A percentile compares a stretch with the other conserved stretches of the same genome.
These are phyloP conservation scores for Sigmodon hispidus DNA, from an alignment of 2,113 vertebrate species.

Conservation along the genomic window DNA sequence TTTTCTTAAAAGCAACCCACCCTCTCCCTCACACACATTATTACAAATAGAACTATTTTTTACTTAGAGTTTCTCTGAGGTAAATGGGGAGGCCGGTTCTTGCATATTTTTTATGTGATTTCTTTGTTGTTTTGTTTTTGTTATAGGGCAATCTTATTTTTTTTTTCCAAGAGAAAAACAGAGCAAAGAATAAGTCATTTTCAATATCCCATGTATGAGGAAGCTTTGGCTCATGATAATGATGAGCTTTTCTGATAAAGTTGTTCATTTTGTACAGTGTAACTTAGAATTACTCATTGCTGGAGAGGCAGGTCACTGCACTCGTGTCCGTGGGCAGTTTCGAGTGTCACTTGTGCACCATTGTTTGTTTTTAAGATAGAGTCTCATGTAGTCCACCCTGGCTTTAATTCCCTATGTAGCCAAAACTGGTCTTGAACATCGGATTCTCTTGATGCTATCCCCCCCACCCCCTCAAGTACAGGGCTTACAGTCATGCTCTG, in stretches of 20 bases:
- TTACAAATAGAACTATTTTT: neutral
- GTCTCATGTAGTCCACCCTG: neutral
- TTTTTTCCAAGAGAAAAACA: slow-evolving; percentile 62
- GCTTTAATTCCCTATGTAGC: neutral
- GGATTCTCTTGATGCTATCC: neutral
- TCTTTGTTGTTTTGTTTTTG: neutral
- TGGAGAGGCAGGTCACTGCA: slow-evolving; percentile 25
- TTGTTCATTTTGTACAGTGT: neutral
- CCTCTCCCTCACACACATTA: neutral
- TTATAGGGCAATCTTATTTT: slow-evolving; percentile 56
- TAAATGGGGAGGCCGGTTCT: neutral
- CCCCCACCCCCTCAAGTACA: neutral
- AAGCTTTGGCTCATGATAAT: slow-evolving; percentile 4
- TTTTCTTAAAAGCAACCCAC: neutral
- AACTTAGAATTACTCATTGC: slow-evolving; percentile 39
- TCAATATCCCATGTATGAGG: slow-evolving; percentile 32
- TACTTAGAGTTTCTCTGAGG: neutral
- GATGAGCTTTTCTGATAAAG: neutral
- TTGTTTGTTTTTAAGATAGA: neutral
- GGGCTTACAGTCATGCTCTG: neutral
- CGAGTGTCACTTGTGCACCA: slow-evolving; percentile 49
- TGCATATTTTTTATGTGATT: neutral
- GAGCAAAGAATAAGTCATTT: slow-evolving; percentile 58
- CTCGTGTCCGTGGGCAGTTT: slow-evolving; percentile 18
- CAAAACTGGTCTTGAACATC: neutral